A percentile compares a stretch with the other conserved stretches of the same genome.
These are phyloP conservation scores for Malurus cyaneus DNA, from an alignment of 2,113 vertebrate species.

Conservation along the genomic window DNA sequence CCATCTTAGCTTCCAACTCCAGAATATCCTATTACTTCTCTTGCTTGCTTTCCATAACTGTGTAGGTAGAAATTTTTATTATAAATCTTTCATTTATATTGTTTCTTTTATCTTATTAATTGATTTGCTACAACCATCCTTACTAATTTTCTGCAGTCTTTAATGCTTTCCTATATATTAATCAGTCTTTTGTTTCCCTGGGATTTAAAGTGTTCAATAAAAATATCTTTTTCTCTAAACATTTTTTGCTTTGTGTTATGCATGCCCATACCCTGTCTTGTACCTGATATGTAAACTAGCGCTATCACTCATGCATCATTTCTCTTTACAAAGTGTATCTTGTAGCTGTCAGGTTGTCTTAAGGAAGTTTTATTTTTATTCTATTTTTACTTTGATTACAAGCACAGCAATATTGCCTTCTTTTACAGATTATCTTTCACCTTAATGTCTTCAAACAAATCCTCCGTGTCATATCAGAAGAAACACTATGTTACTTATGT, in stretches of 20 bases:
- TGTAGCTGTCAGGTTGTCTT: not conserved
- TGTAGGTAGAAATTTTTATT: not conserved
- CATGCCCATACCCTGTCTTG: not conserved
- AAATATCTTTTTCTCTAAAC: not conserved
- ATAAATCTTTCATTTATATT: not conserved
- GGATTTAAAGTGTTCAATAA: not conserved
- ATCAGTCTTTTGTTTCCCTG: not conserved
- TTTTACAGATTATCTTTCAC: not conserved
- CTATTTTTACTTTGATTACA: not conserved
- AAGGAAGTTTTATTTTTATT: not conserved
- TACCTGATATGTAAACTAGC: not conserved
- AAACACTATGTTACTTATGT: not conserved
- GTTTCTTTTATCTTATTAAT: slow-evolving; percentile 5
- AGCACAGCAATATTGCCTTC: not conserved
- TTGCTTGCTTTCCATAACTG: not conserved
- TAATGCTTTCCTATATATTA: not conserved
- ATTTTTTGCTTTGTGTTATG: not conserved
- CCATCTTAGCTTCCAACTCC: not conserved
- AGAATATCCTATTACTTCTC: not conserved
- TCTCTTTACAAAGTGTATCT: not conserved
- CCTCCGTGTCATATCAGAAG: not conserved
- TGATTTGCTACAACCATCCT: not conserved
- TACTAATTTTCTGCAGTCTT: not conserved
- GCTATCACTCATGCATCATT: not conserved
- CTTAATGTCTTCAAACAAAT: not conserved